phyloP scores from a whole-genome alignment of 2,888 invertebrate species.

The Ptychoptera albimana region DNA sequence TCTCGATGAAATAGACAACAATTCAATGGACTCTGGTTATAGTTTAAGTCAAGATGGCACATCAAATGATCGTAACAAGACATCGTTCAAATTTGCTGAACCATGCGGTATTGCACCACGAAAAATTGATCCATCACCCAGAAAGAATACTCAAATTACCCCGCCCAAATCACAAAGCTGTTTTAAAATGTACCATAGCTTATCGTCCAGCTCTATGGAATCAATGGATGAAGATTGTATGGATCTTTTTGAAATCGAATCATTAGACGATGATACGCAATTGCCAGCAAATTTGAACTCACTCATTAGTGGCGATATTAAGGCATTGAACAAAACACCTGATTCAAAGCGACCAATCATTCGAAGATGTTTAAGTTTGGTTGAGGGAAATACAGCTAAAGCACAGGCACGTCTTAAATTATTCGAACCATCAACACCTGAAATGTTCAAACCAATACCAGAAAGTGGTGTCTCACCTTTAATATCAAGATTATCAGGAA shows the following conservation, averaged over 20 bases:
- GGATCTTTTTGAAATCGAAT: slow-evolving; percentile 44
- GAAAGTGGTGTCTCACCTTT: slow-evolving; percentile 14
- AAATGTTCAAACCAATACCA: slow-evolving; percentile 18
- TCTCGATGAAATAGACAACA: slow-evolving; percentile 35
- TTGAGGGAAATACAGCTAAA: slow-evolving; percentile 21
- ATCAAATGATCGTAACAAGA: not conserved
- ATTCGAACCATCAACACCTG: slow-evolving; percentile 29
- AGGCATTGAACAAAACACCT: slow-evolving; percentile 29
- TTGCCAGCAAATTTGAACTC: slow-evolving; percentile 41
- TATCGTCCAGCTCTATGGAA: slow-evolving; percentile 38
- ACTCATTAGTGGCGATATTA: slow-evolving; percentile 39
- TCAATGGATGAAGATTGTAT: slow-evolving; percentile 48
- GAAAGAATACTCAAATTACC: slow-evolving; percentile 2
- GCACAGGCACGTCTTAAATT: slow-evolving; percentile 13
- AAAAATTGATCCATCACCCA: slow-evolving; percentile 13
- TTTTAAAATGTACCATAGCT: slow-evolving; percentile 31
- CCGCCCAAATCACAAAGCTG: slow-evolving; percentile 18
- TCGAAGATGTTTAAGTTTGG: slow-evolving; percentile 34
- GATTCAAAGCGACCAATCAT: slow-evolving; percentile 30
- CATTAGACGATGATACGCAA: slow-evolving; percentile 26
- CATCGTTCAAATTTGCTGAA: slow-evolving; percentile 25
- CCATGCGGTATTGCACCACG: slow-evolving; percentile 29
- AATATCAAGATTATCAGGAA: slow-evolving; percentile 14
- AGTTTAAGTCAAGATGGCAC: slow-evolving; percentile 14
- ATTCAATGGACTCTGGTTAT: slow-evolving; percentile 43